These are phyloP conservation scores for Chaetodon trifasciatus DNA, from an alignment of 2,797 vertebrate species.

Conservation along the genomic window DNA sequence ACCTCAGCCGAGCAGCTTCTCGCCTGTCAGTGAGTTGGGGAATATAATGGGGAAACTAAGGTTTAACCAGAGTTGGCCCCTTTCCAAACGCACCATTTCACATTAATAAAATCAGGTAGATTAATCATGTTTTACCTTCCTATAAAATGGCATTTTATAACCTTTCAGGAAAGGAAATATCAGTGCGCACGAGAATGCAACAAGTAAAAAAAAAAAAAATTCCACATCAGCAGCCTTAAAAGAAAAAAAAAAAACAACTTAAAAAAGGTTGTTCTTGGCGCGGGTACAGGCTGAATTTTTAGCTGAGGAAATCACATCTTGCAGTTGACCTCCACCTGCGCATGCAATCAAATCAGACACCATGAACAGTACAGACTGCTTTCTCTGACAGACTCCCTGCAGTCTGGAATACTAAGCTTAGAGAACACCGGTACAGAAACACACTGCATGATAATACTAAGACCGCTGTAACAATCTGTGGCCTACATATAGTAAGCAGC, in stretches of 20 bases:
- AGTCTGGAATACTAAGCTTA: conserved; percentile 23
- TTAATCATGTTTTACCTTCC: conserved; percentile 8
- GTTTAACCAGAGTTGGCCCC: conserved; percentile 1
- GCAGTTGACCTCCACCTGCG: conserved; percentile 28
- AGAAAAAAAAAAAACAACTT: background rate
- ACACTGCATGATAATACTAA: conserved; percentile 5
- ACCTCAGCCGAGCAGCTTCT: background rate
- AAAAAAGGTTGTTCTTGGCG: conserved; percentile 8
- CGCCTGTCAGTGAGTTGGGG: background rate
- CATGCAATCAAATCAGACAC: conserved; percentile 39
- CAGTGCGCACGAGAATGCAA: background rate
- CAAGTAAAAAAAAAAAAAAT: background rate
- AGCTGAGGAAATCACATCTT: conserved; percentile 27
- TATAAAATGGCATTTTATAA: conserved; percentile 15
- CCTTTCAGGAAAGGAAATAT: conserved; percentile 5
- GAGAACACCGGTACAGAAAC: background rate
- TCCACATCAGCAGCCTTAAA: background rate
- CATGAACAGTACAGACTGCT: conserved; percentile 19
- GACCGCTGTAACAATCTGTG: background rate
- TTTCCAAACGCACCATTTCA: background rate
- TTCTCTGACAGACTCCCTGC: conserved; percentile 13
- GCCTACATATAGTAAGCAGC: conserved; percentile 12
- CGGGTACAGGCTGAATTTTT: conserved; percentile 16
- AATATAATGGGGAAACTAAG: background rate
- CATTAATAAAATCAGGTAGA: conserved; percentile 1